phyloP scores from a whole-genome alignment of 2,888 invertebrate species.

The Drosophila koepferae region DNA sequence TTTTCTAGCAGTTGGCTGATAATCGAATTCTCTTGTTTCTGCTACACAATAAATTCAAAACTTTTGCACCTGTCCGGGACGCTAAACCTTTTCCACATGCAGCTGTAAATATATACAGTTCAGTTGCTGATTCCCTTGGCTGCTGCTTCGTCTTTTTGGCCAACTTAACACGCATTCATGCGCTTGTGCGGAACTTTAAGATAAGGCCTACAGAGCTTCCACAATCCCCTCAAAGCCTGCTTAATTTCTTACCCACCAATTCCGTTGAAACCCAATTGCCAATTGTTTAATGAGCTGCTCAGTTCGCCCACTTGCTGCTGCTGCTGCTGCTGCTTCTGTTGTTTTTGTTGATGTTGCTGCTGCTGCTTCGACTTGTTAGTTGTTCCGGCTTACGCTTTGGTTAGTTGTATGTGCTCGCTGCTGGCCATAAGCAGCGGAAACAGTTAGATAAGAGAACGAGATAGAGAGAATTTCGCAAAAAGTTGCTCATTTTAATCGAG shows the following conservation, averaged over 20 bases:
- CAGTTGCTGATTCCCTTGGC: conserved; percentile 8
- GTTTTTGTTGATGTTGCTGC: conserved; percentile 21
- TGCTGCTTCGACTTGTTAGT: conserved; percentile 35
- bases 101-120: conserved; percentile 13
- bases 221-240: conserved; percentile 26
- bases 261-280: conserved; percentile 55
- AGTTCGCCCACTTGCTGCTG: conserved; percentile 33
- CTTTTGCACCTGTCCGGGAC: conserved; percentile 47
- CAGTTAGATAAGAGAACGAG: conserved; percentile 61
- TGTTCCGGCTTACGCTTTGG: conserved; percentile 30
- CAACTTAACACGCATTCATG: conserved; percentile 56
- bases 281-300: conserved; percentile 77
- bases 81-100: conserved; percentile 36
- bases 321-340: conserved; percentile 2
- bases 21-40: conserved; percentile 54
- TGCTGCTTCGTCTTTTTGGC: conserved; percentile 3
- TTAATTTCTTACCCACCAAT: conserved; percentile 58
- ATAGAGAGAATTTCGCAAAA: conserved; percentile 49
- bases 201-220: conserved; percentile 41
- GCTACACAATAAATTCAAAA: conserved; percentile 69
- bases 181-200: conserved; percentile 46
- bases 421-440: conserved; percentile 70
- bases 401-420: conserved; percentile 28
- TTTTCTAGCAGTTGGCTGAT: conserved; percentile 42
- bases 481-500: conserved; percentile 76